Percentiles rank a stretch among this genome's conserved stretches.
phyloP scores from a whole-genome alignment of 2,113 vertebrate genomes.

The Phasianus colchicus region DNA sequence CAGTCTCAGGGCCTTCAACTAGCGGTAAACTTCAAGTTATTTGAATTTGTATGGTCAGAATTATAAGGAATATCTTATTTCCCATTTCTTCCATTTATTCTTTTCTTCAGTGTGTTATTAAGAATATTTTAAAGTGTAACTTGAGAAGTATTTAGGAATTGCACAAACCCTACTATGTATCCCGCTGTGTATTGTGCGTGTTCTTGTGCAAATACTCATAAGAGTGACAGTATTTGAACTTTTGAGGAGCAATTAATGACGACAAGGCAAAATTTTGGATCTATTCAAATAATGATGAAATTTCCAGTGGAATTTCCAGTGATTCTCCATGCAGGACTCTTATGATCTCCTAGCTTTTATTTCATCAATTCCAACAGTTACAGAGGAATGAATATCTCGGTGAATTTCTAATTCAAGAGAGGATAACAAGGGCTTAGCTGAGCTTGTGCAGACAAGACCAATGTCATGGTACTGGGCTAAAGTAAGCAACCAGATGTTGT shows the following conservation, averaged over 20 bases:
- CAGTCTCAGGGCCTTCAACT: background rate
- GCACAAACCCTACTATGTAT: background rate
- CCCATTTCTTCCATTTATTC: background rate
- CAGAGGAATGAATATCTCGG: background rate
- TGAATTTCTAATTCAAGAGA: background rate
- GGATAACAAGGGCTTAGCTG: accelerated
- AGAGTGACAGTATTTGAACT: background rate
- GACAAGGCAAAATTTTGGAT: background rate
- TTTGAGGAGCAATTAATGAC: slow-evolving; percentile 32
- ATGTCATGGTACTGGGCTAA: accelerated
- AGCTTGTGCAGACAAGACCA: background rate
- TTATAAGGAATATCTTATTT: background rate
- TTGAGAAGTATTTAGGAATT: slow-evolving; percentile 15
- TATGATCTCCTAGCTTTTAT: background rate
- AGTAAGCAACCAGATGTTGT: background rate
- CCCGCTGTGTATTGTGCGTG: background rate
- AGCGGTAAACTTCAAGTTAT: background rate
- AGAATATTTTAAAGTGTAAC: background rate
- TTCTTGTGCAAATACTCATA: background rate
- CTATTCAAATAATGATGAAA: background rate
- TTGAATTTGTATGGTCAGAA: background rate
- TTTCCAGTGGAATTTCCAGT: background rate
- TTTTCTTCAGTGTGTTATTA: background rate
- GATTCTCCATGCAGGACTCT: background rate
- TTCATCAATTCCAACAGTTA: background rate